Conservation (phyloP, 2,888 invertebrate species). For the Thera britannica region DNA sequence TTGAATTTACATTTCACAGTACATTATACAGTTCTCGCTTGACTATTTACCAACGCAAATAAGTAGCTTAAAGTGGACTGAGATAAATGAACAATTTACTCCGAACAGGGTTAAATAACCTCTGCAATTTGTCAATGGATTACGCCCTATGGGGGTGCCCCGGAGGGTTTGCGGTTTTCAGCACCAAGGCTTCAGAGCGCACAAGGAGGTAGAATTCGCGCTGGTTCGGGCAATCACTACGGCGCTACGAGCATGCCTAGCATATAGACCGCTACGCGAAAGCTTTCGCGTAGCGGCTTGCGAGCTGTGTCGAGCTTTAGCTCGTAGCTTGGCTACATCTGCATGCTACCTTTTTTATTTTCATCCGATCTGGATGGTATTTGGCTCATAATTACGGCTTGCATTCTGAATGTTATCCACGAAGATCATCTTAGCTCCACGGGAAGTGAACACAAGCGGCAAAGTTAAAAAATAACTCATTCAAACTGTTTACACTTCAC, state of each 20-base stretch:
- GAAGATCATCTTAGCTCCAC: too few species aligned
- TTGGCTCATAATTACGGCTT: too few species aligned
- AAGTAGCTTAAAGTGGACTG: slow-evolving; percentile 8
- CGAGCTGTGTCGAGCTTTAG: too few species aligned
- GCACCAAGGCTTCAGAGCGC: slow-evolving; percentile 54
- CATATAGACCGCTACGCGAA: slow-evolving; percentile 5
- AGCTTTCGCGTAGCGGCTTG: too few species aligned
- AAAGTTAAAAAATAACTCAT: too few species aligned
- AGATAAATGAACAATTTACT: slow-evolving; percentile 19
- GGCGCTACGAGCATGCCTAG: slow-evolving; percentile 21
- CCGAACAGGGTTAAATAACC: slow-evolving; percentile 16
- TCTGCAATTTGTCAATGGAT: slow-evolving; percentile 24
- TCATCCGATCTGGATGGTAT: too few species aligned
- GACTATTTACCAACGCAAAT: background rate
- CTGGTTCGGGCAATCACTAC: slow-evolving; percentile 24
- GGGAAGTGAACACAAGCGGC: too few species aligned
- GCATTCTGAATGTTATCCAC: too few species aligned
- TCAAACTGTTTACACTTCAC: too few species aligned
- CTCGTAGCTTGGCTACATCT: background rate
- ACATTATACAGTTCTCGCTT: background rate
- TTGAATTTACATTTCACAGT: too few species aligned
- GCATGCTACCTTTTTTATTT: too few species aligned
- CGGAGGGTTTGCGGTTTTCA: slow-evolving; percentile 57
- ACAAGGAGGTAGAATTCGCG: slow-evolving; percentile 35
- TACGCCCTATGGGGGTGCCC: slow-evolving; percentile 49